Evolutionary conservation across 2,888 invertebrate genomes (phyloP).

Genomic region (Leptogaster cylindrica): DNA sequence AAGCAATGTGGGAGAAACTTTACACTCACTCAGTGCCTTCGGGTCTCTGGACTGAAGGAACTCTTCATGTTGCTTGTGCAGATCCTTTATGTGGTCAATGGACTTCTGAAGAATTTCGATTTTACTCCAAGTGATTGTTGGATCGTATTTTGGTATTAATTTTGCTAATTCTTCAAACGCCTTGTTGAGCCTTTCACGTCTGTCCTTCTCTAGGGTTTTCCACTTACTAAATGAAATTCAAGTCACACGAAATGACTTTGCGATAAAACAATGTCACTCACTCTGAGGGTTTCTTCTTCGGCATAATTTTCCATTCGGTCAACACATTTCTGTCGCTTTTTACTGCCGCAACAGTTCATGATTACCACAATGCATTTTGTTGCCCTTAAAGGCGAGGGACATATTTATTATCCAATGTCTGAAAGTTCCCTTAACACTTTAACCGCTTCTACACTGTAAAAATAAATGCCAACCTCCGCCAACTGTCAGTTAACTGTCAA

Average conservation of each 20-base stretch:
- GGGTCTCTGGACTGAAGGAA: conserved; percentile 50
- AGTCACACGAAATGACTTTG: background rate
- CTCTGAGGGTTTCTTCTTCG: conserved; percentile 49
- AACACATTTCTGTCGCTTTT: too few species aligned
- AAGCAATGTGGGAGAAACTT: background rate
- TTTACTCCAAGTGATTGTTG: conserved; percentile 59
- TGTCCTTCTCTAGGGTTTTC: conserved; percentile 68
- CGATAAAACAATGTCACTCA: conserved; percentile 23
- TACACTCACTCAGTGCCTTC: conserved; percentile 48
- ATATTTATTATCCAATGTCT: too few species aligned
- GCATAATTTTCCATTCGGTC: background rate
- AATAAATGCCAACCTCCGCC: too few species aligned
- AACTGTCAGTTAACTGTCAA: too few species aligned
- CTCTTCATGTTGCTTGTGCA: conserved; percentile 58
- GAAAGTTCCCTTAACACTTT: too few species aligned
- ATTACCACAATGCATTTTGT: too few species aligned
- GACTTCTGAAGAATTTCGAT: conserved; percentile 61
- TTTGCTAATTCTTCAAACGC: conserved; percentile 56
- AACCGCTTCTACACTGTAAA: too few species aligned
- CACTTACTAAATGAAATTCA: conserved; percentile 47
- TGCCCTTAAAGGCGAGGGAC: too few species aligned
- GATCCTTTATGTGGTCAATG: conserved; percentile 57
- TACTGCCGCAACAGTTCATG: too few species aligned
- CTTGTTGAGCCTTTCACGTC: conserved; percentile 65
- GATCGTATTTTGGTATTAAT: conserved; percentile 58